Conservation (phyloP, 2,888 invertebrate species). For the Boloria selene region DNA sequence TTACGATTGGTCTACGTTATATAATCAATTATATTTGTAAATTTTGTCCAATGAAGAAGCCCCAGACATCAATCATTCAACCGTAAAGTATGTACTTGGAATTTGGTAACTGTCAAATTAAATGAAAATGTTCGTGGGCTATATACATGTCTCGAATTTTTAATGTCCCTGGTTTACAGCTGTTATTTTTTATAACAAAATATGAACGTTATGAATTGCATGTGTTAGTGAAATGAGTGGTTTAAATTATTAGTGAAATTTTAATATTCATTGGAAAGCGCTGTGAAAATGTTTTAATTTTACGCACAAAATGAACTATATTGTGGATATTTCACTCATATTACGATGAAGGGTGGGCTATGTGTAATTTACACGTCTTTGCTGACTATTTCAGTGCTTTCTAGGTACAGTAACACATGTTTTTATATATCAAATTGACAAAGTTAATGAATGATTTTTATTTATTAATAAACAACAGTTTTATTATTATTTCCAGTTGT, state of each 20-base stretch:
- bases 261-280: conserved; percentile 48
- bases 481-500: conserved; percentile 66
- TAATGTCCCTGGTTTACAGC: conserved; percentile 35
- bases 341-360: conserved; percentile 84
- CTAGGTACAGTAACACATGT: conserved; percentile 68
- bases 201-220: conserved; percentile 36
- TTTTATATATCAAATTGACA: conserved; percentile 10
- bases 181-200: conserved; percentile 34
- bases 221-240: conserved; percentile 41
- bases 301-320: conserved; percentile 78
- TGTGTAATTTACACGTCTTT: conserved; percentile 83
- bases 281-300: conserved; percentile 68
- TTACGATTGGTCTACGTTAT: conserved; percentile 54
- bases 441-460: not conserved
- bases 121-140: conserved; percentile 49
- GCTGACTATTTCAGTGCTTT: conserved; percentile 82
- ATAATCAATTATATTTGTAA: conserved; percentile 43
- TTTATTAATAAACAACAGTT: conserved; percentile 12
- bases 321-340: conserved; percentile 73
- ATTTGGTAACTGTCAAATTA: conserved; percentile 61
- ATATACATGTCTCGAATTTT: conserved; percentile 41
- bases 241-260: conserved; percentile 50
- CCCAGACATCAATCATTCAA: conserved; percentile 34
- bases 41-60: conserved; percentile 51
- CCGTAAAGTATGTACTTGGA: conserved; percentile 45